Conservation (phyloP, 1,140 invertebrate genomes). For the Saccostrea echinata region DNA sequence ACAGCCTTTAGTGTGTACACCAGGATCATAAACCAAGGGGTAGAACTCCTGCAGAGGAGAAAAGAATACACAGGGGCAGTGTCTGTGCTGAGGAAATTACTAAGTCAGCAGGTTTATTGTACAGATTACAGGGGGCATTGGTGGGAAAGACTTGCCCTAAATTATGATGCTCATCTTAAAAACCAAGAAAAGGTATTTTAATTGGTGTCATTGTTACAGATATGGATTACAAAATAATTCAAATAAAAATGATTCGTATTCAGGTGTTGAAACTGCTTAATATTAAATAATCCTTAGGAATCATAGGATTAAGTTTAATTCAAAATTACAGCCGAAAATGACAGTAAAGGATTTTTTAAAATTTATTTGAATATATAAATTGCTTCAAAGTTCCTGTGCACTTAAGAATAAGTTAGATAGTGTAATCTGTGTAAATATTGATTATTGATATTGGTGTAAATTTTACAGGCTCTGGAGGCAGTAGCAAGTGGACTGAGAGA, state of each 20-base stretch:
- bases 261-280: too few relatives aligned
- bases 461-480: constrained; percentile 66
- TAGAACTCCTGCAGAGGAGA: constrained; percentile 81
- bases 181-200: constrained; percentile 73
- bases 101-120: constrained; percentile 80
- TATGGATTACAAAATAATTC: too few relatives aligned
- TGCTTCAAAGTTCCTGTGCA: too few relatives aligned
- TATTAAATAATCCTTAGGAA: too few relatives aligned
- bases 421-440: too few relatives aligned
- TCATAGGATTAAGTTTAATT: too few relatives aligned
- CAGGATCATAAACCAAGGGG: constrained; percentile 78
- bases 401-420: too few relatives aligned
- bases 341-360: too few relatives aligned
- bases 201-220: too few relatives aligned
- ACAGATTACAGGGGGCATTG: constrained; percentile 81
- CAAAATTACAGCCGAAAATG: too few relatives aligned
- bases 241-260: too few relatives aligned
- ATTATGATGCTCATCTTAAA: constrained; percentile 82
- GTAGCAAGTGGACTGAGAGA: constrained; percentile 79
- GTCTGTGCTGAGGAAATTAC: constrained; percentile 77
- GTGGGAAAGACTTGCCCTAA: constrained; percentile 82
- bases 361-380: too few relatives aligned
- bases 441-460: background rate
- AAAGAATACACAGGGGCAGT: constrained; percentile 81
- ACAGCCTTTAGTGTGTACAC: constrained; percentile 80